Evolutionary conservation across 2,888 invertebrate genomes (phyloP).

Genomic region (Melipona beecheii): DNA sequence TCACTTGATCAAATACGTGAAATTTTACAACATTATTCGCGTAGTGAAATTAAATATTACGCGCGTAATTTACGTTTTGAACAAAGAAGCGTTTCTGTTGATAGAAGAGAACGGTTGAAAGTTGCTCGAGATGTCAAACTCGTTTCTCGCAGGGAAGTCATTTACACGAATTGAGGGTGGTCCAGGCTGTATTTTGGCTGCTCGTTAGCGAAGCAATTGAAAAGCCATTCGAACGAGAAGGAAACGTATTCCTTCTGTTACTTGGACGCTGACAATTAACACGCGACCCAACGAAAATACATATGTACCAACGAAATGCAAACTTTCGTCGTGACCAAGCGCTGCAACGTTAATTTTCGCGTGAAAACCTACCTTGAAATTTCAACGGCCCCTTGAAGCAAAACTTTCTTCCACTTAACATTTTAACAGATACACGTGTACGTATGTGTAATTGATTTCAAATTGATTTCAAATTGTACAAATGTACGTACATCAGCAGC

Average conservation of each 20-base stretch:
- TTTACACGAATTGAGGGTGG: slow-evolving; percentile 5
- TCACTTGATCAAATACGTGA: background rate
- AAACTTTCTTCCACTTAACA: background rate
- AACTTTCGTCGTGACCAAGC: slow-evolving; percentile 2
- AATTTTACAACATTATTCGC: background rate
- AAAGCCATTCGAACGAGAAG: slow-evolving; percentile 8
- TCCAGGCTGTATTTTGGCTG: slow-evolving; percentile 1
- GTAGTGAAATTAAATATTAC: background rate
- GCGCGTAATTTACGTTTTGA: background rate
- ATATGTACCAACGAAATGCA: background rate
- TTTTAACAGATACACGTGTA: too few relatives aligned
- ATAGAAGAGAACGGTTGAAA: background rate
- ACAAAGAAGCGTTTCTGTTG: background rate
- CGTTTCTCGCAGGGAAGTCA: background rate
- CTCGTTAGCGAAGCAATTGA: slow-evolving; percentile 39
- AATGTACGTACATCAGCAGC: too few relatives aligned
- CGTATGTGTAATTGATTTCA: too few relatives aligned
- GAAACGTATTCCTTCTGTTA: slow-evolving; percentile 2
- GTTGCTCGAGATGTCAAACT: background rate
- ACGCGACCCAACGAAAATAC: background rate
- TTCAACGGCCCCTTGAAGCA: slow-evolving; percentile 2
- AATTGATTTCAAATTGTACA: too few relatives aligned
- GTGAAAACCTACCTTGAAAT: slow-evolving; percentile 27
- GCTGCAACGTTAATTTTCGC: slow-evolving; percentile 10
- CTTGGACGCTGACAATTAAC: slow-evolving; percentile 5